Percentiles rank a stretch among this genome's conserved stretches.
These are phyloP conservation scores for Triops longicaudatus DNA, from an alignment of 1,140 invertebrate species.

Conservation along the genomic window DNA sequence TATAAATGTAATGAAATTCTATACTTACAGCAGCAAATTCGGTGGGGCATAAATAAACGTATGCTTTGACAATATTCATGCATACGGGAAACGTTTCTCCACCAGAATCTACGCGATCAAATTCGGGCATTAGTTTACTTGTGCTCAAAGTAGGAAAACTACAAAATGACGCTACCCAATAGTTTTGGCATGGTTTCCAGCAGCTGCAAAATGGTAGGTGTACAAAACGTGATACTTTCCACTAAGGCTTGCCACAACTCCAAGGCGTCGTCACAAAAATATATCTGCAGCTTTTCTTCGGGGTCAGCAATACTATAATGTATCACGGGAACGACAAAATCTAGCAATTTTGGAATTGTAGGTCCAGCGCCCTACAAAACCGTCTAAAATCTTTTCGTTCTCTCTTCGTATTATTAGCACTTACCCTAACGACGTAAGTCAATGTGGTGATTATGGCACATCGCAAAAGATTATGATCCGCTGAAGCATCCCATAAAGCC, in stretches of 20 bases:
- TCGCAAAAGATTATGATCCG: conserved; percentile 79
- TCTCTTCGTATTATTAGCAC: not conserved
- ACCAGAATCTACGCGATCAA: conserved; percentile 55
- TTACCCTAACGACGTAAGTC: conserved; percentile 65
- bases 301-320: conserved; percentile 64
- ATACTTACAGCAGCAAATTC: conserved; percentile 59
- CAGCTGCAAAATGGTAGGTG: conserved; percentile 57
- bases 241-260: conserved; percentile 79
- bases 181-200: conserved; percentile 66
- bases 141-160: conserved; percentile 6
- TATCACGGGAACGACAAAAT: conserved; percentile 66
- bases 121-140: conserved; percentile 17
- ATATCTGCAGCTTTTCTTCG: conserved; percentile 68
- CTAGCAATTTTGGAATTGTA: conserved; percentile 45
- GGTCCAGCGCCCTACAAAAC: conserved; percentile 19
- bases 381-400: not conserved
- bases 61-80: conserved; percentile 70
- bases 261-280: conserved; percentile 84
- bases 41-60: conserved; percentile 69
- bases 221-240: conserved; percentile 57
- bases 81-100: conserved; percentile 68
- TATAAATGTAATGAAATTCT: not conserved
- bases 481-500: conserved; percentile 74
- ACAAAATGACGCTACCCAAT: conserved; percentile 50
- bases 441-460: conserved; percentile 83